phyloP scores from a whole-genome alignment of 1,140 invertebrate genomes.

The Parapsyche elsis region DNA sequence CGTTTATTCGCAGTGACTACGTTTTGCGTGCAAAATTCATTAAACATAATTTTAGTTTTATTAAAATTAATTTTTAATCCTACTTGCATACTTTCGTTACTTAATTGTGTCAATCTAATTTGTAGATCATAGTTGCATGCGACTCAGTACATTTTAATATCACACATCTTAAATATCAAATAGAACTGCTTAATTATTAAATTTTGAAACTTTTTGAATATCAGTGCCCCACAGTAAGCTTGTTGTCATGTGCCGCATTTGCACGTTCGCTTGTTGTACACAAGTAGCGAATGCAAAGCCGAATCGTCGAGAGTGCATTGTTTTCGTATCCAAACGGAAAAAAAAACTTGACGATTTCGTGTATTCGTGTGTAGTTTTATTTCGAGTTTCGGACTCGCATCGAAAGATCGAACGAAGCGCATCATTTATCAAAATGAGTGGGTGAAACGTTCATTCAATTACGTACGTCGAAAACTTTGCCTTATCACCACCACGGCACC shows the following conservation, averaged over 20 bases:
- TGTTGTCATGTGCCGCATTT: neutral
- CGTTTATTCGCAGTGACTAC: too few species aligned
- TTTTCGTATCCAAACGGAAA: neutral
- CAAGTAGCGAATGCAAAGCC: neutral
- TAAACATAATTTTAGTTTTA: too few species aligned
- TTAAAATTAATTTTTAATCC: too few species aligned
- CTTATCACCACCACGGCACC: conserved; percentile 3
- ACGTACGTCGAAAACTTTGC: neutral
- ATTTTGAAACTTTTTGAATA: too few species aligned
- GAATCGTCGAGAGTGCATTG: neutral
- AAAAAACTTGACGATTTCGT: neutral
- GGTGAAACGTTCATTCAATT: conserved; percentile 28
- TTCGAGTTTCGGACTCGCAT: neutral
- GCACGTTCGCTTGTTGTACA: neutral
- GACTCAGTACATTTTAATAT: too few species aligned
- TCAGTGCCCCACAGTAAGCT: too few species aligned
- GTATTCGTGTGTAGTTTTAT: neutral
- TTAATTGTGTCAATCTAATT: too few species aligned
- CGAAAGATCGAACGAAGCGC: neutral
- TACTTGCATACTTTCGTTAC: too few species aligned
- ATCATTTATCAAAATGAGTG: conserved; percentile 30
- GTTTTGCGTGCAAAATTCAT: too few species aligned
- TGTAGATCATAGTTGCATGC: too few species aligned
- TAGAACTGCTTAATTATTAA: too few species aligned
- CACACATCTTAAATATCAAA: too few species aligned